A percentile compares a stretch with the other conserved stretches of the same genome.
These are phyloP conservation scores for Craterocephalus amniculus DNA, from an alignment of 2,797 vertebrate genomes.

Conservation along the genomic window DNA sequence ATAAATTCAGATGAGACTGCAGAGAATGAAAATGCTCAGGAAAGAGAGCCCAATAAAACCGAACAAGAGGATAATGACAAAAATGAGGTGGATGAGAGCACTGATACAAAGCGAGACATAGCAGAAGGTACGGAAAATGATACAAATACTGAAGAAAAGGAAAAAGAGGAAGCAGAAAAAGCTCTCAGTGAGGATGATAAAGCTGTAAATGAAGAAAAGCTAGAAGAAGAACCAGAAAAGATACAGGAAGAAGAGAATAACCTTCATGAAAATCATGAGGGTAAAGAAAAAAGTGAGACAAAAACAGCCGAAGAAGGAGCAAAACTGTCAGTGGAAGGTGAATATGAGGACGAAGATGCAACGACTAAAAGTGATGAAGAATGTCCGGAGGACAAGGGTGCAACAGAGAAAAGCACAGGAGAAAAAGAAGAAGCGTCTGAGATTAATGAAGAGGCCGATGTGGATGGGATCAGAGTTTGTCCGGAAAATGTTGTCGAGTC, in stretches of 20 bases:
- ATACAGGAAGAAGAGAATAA: conserved; percentile 18
- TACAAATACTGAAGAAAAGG: conserved; percentile 23
- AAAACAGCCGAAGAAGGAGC: conserved; percentile 20
- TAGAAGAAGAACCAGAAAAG: conserved; percentile 25
- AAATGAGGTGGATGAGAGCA: conserved; percentile 25
- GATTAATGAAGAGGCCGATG: conserved; percentile 2
- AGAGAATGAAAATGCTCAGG: conserved; percentile 19
- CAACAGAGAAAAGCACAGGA: conserved; percentile 10
- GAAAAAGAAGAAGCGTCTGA: conserved; percentile 29
- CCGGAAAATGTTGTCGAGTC: conserved; percentile 31
- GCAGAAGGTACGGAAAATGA: conserved; percentile 17
- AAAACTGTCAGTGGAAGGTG: conserved; percentile 28
- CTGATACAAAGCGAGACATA: conserved; percentile 20
- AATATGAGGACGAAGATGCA: conserved; percentile 11
- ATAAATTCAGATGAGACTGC: conserved; percentile 15
- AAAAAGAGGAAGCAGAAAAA: conserved; percentile 42
- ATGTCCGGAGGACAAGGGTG: not conserved
- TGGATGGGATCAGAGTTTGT: conserved; percentile 20
- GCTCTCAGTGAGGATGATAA: conserved; percentile 8
- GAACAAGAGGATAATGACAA: conserved; percentile 29
- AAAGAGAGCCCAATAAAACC: conserved; percentile 11
- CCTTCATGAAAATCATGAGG: conserved; percentile 23
- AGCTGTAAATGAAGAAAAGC: conserved; percentile 24
- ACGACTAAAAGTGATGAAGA: conserved; percentile 13
- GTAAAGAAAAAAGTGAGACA: conserved; percentile 7